Base-by-base conservation (phyloP, 2,113 vertebrate genomes). In the Clinocottus analis region DNA sequence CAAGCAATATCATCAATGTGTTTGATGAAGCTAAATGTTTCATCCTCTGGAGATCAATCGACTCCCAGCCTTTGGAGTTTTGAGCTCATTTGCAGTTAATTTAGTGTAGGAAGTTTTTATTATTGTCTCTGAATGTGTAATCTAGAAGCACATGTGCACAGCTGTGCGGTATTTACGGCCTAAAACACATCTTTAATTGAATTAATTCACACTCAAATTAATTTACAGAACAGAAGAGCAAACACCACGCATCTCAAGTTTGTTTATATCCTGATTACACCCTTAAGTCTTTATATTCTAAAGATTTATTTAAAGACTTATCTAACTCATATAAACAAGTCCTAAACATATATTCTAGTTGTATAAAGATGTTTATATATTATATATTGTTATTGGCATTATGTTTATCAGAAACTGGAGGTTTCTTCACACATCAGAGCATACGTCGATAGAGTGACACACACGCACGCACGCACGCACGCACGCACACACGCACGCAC, bases 121-220 rank as follows among this genome's bases (percentile, higher is more conserved):
- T 69, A 62, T 55, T 47, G n/a, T 35, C 17, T 39, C 75, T 67
- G 19, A 75, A 62, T 72, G 68, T 47, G 47, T 72, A 55, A 78
- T 78, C 39, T 45, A n/a, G 29, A 58, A 16, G 47, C 53, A 55
- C 41, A n/a, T 65, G 23, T 25, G 23, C 6, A 5, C 67, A 88
- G 64, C 68, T 87, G 63, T 75, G 72, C 33, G 37, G 0, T 47
- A 27, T 67, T 66, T 60, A 58, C 37, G 21, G 1, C 25, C 41
- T 45, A n/a, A 75, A 75, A 43, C 17, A 19, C 23, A n/a, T 68
- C 5, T n/a, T 65, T 63, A 59, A 77, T 77, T 45, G 61, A 60
- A 64, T 67, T 45, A 43, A 82, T 68, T 61, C 29, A 64, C 56
- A 80, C 68, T 88, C n/a, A 82, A 51, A 77, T 87, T 39, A 7